A percentile compares a stretch with the other conserved stretches of the same genome.
Evolutionary conservation across 2,797 vertebrate genomes (phyloP).

Genomic region (Eleutherodactylus coqui): DNA sequence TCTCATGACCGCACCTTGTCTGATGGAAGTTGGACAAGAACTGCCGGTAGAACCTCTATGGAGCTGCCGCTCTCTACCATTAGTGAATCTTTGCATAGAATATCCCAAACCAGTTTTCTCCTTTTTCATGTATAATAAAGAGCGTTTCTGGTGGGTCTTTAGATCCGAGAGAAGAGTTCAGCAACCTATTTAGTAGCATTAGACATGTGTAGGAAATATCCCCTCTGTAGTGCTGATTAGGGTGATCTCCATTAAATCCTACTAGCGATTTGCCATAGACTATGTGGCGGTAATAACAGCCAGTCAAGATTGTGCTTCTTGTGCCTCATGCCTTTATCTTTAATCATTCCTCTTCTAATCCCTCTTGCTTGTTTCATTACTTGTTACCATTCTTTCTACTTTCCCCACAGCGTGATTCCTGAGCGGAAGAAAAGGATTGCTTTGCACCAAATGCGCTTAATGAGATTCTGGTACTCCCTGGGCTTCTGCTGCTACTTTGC

Average conservation of each 20-base stretch:
- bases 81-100: too few relatives aligned
- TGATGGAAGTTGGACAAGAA: too few relatives aligned
- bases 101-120: too few relatives aligned
- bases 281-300: not conserved
- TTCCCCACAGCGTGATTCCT: constrained; percentile 75
- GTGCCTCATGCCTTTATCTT: not conserved
- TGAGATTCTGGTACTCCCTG: constrained; percentile 81
- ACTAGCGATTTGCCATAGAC: not conserved
- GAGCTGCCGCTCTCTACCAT: too few relatives aligned
- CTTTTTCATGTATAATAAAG: too few relatives aligned
- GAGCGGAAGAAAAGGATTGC: constrained; percentile 82
- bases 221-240: not conserved
- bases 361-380: constrained; percentile 52
- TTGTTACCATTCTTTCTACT: constrained; percentile 70
- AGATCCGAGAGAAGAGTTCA: too few relatives aligned
- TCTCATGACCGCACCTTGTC: too few relatives aligned
- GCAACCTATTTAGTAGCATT: too few relatives aligned
- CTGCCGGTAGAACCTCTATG: too few relatives aligned
- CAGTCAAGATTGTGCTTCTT: not conserved
- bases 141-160: too few relatives aligned
- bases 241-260: not conserved
- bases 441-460: constrained; percentile 81
- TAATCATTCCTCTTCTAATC: constrained; percentile 52
- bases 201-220: not conserved
- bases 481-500: constrained; percentile 67